Conservation (phyloP, 2,797 vertebrate species). For the Siniperca undulata region DNA sequence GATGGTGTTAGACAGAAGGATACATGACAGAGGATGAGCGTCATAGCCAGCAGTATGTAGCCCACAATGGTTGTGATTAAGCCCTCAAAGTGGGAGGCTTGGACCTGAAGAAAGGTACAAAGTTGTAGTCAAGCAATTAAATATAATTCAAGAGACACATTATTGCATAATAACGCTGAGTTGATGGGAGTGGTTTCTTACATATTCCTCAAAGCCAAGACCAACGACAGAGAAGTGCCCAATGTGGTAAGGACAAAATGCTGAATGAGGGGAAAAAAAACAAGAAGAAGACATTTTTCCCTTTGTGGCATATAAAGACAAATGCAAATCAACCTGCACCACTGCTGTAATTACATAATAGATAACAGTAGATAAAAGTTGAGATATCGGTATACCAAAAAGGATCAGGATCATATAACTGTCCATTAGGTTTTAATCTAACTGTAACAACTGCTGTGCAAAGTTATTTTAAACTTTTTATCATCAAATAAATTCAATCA, state of each 20-base stretch:
- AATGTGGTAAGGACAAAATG: slow-evolving; percentile 99
- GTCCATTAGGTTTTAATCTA: neutral
- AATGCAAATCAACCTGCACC: neutral
- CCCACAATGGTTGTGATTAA: slow-evolving; percentile 98
- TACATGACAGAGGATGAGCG: slow-evolving; percentile 98
- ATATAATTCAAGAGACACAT: neutral
- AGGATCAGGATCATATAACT: neutral
- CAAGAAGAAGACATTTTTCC: fast-evolving
- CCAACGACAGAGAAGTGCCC: slow-evolving; percentile 98
- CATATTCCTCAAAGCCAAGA: slow-evolving; percentile 97
- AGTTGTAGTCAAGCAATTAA: neutral
- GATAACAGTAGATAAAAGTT: neutral
- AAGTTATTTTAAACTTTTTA: neutral
- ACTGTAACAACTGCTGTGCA: neutral
- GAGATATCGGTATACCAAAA: neutral
- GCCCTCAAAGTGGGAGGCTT: slow-evolving; percentile 98
- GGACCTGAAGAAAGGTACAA: slow-evolving; percentile 84
- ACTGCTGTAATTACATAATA: neutral
- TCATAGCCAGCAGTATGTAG: slow-evolving; percentile 96
- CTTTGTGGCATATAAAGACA: neutral
- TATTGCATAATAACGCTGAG: neutral
- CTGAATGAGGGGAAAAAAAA: slow-evolving; percentile 74
- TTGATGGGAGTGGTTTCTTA: slow-evolving; percentile 83
- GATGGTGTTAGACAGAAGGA: slow-evolving; percentile 84
- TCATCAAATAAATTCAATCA: neutral